Evolutionary conservation across 2,113 vertebrate species (phyloP), one percentile per base, ranked within the genome.

Genomic region (Trogon melanurus): DNA sequence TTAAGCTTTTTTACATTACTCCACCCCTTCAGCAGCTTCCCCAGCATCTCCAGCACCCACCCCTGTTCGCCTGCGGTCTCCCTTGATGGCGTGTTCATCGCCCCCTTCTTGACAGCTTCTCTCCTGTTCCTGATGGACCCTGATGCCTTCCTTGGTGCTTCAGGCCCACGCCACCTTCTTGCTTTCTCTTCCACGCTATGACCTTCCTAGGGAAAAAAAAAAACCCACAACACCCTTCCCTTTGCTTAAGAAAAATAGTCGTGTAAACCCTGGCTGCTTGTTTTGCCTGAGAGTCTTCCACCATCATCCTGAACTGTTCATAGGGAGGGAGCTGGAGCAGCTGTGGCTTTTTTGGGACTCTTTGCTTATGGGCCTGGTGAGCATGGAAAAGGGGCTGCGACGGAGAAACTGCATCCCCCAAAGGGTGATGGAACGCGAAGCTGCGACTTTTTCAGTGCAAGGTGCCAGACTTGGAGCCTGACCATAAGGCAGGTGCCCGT

Each of bases 231-330:
- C 15, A 13, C 1, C 6, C 8, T 45, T 87, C 11, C 6, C 14
- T 75, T 53, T 57, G 26, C 62, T 72, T 10, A 29, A 50, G 57
- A 51, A n/a, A 50, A 67, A 50, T 2, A 48, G 5, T 9, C 2
- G 0, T 16, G 16, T 21, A 53, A 61, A 5, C 16, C 6, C 27
- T 34, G 47, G 9, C 5, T 71, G 30, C 56, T 57, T 29, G 22
- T 20, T 38, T 66, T 76, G 25, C 36, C 29, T 2, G 10, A n/a
- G 45, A 79, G 54, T 18, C 18, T 29, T 57, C 47, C 36, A 21
- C 18, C 32, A 16, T 18, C 11, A 13, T 56, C 62, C 25, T 1
- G 9, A 44, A 29, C n/a, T 1, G 0, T 0, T 0, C 0, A 0
- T 34, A 36, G 74, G 70, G 69, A 56, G 54, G 44, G 27, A 54